phyloP scores from a whole-genome alignment of 2,888 invertebrate species.

The Arrhopalites spinosus region DNA sequence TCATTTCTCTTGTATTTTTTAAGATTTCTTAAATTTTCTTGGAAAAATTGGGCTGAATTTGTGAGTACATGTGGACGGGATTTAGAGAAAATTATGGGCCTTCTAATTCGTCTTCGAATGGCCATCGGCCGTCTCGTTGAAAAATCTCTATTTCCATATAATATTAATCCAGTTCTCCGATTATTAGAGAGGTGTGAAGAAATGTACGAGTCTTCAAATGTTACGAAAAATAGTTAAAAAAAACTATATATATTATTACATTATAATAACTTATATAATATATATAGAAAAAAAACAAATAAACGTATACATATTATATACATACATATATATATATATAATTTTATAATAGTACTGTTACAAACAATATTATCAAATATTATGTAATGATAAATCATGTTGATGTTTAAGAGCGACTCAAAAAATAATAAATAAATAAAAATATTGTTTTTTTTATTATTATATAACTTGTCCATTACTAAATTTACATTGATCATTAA shows the following conservation, averaged over 20 bases:
- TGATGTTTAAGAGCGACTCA: too few relatives aligned
- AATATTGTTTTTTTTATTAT: too few relatives aligned
- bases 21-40: constrained; percentile 80
- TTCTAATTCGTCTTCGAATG: constrained; percentile 75
- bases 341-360: background rate
- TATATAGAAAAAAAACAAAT: too few relatives aligned
- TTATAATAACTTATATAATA: background rate
- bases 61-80: constrained; percentile 74
- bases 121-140: constrained; percentile 83
- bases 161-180: constrained; percentile 83
- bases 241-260: background rate
- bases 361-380: background rate
- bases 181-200: constrained; percentile 82
- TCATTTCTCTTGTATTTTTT: constrained; percentile 84
- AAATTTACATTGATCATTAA: too few relatives aligned
- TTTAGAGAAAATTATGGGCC: constrained; percentile 81
- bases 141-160: constrained; percentile 83
- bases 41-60: constrained; percentile 82
- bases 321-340: background rate
- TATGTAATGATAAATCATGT: background rate
- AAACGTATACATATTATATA: constrained; percentile 2
- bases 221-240: constrained; percentile 39
- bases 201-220: constrained; percentile 77
- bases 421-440: background rate
- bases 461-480: too few relatives aligned